A percentile compares a stretch with the other conserved stretches of the same genome.
These are phyloP conservation scores for Cabera pusaria DNA, from an alignment of 2,888 invertebrate species.

Conservation along the genomic window DNA sequence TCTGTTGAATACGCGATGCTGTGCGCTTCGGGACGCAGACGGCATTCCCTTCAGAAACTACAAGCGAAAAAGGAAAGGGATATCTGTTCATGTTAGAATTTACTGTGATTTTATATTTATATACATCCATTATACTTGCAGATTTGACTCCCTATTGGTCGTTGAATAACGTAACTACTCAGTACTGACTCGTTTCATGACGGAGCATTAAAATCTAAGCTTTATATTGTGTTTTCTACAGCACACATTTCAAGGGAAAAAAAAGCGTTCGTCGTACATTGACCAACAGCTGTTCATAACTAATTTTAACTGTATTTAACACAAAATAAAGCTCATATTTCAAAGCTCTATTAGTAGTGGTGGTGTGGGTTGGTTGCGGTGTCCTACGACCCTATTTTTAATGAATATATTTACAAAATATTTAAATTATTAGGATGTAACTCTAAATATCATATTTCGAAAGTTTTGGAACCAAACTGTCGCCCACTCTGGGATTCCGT, in stretches of 20 bases:
- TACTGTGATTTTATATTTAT: slow-evolving; percentile 53
- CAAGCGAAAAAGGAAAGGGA: slow-evolving; percentile 70
- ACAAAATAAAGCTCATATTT: no score
- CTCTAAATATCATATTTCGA: slow-evolving; percentile 10
- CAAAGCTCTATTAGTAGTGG: no score
- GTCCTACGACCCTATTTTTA: no score
- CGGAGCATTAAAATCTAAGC: no score
- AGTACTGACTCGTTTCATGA: no score
- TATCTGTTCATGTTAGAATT: slow-evolving; percentile 64
- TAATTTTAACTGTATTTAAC: no score
- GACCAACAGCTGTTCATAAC: no score
- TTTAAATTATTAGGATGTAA: slow-evolving; percentile 12
- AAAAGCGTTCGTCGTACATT: no score
- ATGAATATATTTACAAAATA: slow-evolving; percentile 28
- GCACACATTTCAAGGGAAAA: no score
- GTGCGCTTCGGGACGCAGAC: slow-evolving; percentile 71
- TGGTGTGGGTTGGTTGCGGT: no score
- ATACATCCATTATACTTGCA: slow-evolving; percentile 33
- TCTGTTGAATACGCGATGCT: slow-evolving; percentile 87
- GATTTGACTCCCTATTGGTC: slow-evolving; percentile 26
- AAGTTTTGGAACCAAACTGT: slow-evolving; percentile 24
- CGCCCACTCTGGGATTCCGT: slow-evolving; percentile 37
- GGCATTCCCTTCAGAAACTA: slow-evolving; percentile 69
- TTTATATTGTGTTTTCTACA: no score
- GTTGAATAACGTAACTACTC: no score